A percentile compares a stretch with the other conserved stretches of the same genome.
phyloP scores from a whole-genome alignment of 2,888 invertebrate species.

The Pelosia muscerda region DNA sequence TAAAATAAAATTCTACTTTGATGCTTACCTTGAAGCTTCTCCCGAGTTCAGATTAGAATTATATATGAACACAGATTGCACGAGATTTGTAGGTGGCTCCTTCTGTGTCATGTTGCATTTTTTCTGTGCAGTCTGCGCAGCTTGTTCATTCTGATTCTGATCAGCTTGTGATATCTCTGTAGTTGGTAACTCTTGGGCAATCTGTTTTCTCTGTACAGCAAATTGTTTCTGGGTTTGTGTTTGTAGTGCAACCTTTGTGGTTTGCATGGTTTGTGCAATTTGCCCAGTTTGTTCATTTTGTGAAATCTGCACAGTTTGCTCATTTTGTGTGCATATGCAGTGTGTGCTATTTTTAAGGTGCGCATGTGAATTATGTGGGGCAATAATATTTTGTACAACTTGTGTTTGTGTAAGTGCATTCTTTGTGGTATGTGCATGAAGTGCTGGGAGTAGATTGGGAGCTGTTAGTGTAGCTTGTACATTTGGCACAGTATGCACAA shows the following conservation, averaged over 20 bases:
- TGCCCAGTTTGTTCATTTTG: not conserved
- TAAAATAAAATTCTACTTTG: not conserved
- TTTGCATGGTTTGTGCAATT: not conserved
- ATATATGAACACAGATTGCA: not conserved
- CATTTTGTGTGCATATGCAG: not conserved
- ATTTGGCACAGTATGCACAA: not conserved
- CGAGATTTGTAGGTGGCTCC: not conserved
- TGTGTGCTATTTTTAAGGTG: not conserved
- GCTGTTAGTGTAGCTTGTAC: not conserved
- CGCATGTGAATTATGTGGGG: not conserved
- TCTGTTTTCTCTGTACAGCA: not conserved
- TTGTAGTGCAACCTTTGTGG: not conserved
- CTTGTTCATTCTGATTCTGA: not conserved
- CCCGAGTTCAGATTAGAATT: not conserved
- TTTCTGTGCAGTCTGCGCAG: not conserved
- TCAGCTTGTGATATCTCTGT: not conserved
- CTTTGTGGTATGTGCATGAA: not conserved
- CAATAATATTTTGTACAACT: not conserved
- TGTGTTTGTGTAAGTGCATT: not conserved
- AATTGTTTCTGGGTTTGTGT: not conserved
- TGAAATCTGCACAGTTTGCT: not conserved
- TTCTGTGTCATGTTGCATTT: not conserved
- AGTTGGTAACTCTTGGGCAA: not conserved
- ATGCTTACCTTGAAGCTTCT: not conserved
- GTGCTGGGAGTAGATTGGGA: not conserved